Percentiles rank a stretch among this genome's conserved stretches.
These are phyloP conservation scores for Trichomalopsis sarcophagae DNA, from an alignment of 1,140 invertebrate genomes.

Conservation along the genomic window DNA sequence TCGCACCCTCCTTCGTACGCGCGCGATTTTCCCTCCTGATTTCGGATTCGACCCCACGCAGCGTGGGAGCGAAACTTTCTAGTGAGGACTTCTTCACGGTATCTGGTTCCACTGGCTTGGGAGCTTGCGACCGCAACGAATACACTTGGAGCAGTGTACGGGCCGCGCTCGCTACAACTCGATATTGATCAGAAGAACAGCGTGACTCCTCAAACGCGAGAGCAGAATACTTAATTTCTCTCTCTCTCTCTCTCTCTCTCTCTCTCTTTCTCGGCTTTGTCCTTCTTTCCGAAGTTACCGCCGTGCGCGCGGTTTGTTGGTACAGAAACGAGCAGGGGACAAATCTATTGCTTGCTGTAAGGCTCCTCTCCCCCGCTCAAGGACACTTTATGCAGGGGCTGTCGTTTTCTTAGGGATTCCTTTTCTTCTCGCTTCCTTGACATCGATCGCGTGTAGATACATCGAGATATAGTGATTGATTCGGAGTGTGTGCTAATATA, in stretches of 20 bases:
- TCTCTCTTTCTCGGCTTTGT: not conserved
- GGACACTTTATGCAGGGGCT: not conserved
- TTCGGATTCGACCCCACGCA: slow-evolving; percentile 16
- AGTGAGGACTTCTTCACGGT: not conserved
- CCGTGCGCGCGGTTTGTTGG: not conserved
- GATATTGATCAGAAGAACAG: slow-evolving; percentile 20
- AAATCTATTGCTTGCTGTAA: not conserved
- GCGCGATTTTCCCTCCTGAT: slow-evolving; percentile 24
- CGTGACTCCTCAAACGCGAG: not conserved
- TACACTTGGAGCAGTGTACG: not conserved
- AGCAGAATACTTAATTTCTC: slow-evolving; percentile 26
- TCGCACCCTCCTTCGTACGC: not conserved
- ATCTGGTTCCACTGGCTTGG: not conserved
- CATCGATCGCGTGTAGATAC: too few species aligned
- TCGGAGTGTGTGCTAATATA: too few species aligned
- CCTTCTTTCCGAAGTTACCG: not conserved
- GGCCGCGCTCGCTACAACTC: not conserved
- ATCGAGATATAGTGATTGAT: too few species aligned
- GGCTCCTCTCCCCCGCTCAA: not conserved
- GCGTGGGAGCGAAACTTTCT: slow-evolving; percentile 19
- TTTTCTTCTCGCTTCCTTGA: not conserved
- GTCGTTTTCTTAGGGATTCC: not conserved
- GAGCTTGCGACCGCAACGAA: not conserved
- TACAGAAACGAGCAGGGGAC: not conserved
- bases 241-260: not conserved